phyloP scores from a whole-genome alignment of 2,888 invertebrate genomes.

The Hydropsyche betteni region DNA sequence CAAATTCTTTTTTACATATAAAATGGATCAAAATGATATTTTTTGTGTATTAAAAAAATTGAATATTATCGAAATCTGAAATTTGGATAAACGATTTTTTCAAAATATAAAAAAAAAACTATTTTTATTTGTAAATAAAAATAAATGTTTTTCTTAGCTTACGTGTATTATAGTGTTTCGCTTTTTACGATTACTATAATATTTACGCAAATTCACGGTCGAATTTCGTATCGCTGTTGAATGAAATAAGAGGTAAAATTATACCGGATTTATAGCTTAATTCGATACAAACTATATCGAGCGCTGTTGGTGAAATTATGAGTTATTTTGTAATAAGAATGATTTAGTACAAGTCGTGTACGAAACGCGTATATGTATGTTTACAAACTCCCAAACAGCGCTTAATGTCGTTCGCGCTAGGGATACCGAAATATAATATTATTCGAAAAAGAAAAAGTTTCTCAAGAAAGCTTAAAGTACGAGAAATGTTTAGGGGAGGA shows the following conservation, averaged over 20 bases:
- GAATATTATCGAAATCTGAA: no score
- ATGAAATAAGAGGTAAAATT: constrained; percentile 24
- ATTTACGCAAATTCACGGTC: constrained; percentile 12
- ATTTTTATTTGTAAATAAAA: no score
- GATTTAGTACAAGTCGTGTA: neutral
- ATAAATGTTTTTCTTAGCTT: no score
- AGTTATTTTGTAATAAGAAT: constrained; percentile 1
- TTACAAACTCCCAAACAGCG: neutral
- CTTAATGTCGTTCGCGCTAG: no score
- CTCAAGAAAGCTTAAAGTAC: neutral
- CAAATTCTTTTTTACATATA: no score
- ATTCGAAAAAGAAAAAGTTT: neutral
- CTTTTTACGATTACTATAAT: no score
- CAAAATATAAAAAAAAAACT: no score
- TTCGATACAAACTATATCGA: neutral
- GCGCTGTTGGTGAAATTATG: constrained; percentile 2
- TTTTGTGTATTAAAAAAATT: no score
- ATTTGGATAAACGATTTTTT: no score
- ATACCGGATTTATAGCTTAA: constrained; percentile 21
- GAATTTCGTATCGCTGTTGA: neutral
- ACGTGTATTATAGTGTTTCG: no score
- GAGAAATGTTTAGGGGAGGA: neutral
- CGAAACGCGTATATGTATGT: neutral
- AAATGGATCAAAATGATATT: no score
- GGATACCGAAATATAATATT: neutral